Percentiles rank a stretch among this genome's conserved stretches.
Evolutionary conservation across 2,888 invertebrate genomes (phyloP).

Genomic region (Coenonympha arcania): DNA sequence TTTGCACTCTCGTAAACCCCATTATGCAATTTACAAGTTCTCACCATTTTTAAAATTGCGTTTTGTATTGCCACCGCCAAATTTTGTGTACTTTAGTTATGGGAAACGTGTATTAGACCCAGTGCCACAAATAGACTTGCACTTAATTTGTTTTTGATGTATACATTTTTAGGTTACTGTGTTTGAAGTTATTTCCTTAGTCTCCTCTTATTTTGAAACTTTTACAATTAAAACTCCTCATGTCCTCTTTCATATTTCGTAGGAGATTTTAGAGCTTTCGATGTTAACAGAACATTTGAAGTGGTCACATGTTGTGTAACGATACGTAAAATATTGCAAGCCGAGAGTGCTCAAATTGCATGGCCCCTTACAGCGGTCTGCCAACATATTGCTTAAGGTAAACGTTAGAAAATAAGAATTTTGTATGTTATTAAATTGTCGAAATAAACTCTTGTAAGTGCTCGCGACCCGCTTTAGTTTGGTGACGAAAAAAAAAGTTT

Average conservation of each 20-base stretch:
- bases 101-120: neutral
- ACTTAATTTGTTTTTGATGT: slow-evolving; percentile 6
- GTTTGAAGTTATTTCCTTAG: neutral
- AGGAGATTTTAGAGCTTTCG: neutral
- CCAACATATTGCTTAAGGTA: neutral
- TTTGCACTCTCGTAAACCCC: slow-evolving; percentile 13
- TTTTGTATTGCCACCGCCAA: slow-evolving; percentile 3
- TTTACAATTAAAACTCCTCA: neutral
- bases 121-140: neutral
- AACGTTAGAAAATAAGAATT: neutral
- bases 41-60: slow-evolving; percentile 5
- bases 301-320: neutral
- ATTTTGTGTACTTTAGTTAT: slow-evolving; percentile 9
- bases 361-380: neutral
- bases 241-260: neutral
- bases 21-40: slow-evolving; percentile 10
- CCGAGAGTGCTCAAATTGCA: slow-evolving; percentile 2
- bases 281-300: slow-evolving; percentile 2
- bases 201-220: neutral
- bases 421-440: neutral
- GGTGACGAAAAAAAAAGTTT: no score
- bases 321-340: neutral
- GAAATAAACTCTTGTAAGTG: no score
- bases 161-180: neutral
- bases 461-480: no score